A percentile compares a stretch with the other conserved stretches of the same genome.
phyloP scores from a whole-genome alignment of 92 coral and sea anemone genomes.

The Epizoanthus illoricatus region DNA sequence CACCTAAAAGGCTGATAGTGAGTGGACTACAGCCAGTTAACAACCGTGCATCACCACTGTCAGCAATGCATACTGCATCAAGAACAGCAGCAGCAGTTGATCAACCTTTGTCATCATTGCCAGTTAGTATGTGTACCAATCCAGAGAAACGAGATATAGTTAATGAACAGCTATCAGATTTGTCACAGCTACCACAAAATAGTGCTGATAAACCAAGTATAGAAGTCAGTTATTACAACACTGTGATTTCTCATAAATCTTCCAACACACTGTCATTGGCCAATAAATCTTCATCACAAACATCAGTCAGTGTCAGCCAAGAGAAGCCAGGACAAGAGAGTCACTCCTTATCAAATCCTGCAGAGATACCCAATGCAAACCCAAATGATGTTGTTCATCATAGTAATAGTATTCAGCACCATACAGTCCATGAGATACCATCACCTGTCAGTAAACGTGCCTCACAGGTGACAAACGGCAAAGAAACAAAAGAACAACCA shows the following conservation, averaged over 20 bases:
- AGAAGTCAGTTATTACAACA: neutral
- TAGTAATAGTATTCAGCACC: neutral
- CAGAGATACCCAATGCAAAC: neutral
- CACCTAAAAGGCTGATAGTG: neutral
- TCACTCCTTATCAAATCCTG: neutral
- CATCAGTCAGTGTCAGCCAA: neutral
- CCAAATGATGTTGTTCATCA: neutral
- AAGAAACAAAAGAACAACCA: neutral
- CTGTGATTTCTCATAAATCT: neutral
- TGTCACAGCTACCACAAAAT: neutral
- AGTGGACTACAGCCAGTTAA: slow-evolving; percentile 2
- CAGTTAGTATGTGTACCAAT: too few species aligned
- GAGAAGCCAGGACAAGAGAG: neutral
- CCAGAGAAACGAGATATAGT: too few species aligned
- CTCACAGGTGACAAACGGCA: neutral
- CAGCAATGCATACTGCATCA: too few species aligned
- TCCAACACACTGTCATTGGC: neutral
- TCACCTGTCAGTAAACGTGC: neutral
- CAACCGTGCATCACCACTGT: neutral
- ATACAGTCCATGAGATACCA: neutral
- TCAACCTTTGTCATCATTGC: too few species aligned
- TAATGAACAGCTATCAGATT: neutral
- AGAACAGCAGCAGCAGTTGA: too few species aligned
- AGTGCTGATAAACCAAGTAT: neutral
- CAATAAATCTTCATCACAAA: neutral